A percentile compares a stretch with the other conserved stretches of the same genome.
These are phyloP conservation scores for Pantherophis vulpinus DNA, from an alignment of 2,797 vertebrate species.

Conservation along the genomic window DNA sequence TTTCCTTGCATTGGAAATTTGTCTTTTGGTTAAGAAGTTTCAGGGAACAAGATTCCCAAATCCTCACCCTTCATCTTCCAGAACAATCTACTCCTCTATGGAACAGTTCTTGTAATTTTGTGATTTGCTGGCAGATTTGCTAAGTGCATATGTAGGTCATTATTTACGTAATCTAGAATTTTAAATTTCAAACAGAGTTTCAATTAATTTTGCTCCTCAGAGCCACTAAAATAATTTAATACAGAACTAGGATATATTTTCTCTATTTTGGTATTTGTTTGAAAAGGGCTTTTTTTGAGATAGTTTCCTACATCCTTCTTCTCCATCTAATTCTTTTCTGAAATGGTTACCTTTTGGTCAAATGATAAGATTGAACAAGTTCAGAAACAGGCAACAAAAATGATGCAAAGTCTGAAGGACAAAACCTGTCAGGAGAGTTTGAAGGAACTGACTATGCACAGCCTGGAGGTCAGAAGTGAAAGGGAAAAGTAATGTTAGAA, in stretches of 20 bases:
- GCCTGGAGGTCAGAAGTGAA: neutral
- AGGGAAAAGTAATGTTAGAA: neutral
- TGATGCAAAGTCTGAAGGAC: neutral
- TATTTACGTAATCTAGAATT: neutral
- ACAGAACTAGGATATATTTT: neutral
- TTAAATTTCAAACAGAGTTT: neutral
- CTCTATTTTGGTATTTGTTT: neutral
- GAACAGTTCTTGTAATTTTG: neutral
- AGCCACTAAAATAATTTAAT: neutral
- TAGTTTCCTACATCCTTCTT: neutral
- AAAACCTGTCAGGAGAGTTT: neutral
- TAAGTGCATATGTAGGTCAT: neutral
- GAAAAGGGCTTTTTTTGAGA: neutral
- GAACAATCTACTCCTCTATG: neutral
- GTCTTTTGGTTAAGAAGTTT: neutral
- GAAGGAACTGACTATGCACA: neutral
- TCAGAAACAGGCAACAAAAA: neutral
- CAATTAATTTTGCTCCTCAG: neutral
- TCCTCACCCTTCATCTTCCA: neutral
- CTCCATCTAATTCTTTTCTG: neutral
- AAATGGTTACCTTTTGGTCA: neutral
- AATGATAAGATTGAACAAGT: neutral
- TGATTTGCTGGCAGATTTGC: neutral
- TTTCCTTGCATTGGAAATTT: neutral
- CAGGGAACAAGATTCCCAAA: neutral